Base-by-base conservation (phyloP, 2,888 invertebrate genomes). In the Xylota sylvarum region DNA sequence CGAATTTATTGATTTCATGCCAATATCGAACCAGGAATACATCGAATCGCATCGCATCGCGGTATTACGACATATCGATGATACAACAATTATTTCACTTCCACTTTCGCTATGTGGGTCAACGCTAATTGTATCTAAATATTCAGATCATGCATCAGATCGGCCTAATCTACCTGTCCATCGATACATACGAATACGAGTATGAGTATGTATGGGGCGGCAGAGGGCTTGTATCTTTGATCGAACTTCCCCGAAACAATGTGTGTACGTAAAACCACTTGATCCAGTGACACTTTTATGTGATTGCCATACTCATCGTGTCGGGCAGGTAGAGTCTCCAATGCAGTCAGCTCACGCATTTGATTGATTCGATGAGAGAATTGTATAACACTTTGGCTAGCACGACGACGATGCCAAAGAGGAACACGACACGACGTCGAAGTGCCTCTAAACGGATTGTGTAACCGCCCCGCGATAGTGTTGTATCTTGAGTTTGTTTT, bases 271-370 rank as follows among this genome's bases (percentile, higher is more conserved):
- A 46, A 64, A 84, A 76, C 80, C 80, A 85, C 85, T 85, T 85
- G 85, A 85, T 85, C 85, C 48, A 85, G 85, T 85, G 85, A 85
- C 85, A 85, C 85, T 85, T 85, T 85, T 81, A 85, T 85, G 85
- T 85, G 85, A 70, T 72, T 76, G 70, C 76, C 80, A 85, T 85
- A 77, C 72, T 43, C 46, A 81, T 35, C 19, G 27, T n/a, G 56
- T 14, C 35, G 12, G 35, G 35, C 14, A 43, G 43, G 43, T 14
- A 14, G 4, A 40, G 62, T 52, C 35, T 30, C 43, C 30, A 30
- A 40, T 65, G 60, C 64, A 85, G 65, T 76, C 76, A 48, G 46
- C 64, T 70, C 76, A 85, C 81, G 76, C 70, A 52, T 72, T 81
- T 60, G 32, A 84, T 73, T 74, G 69, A 77, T 67, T 19, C 56